Base-by-base conservation (phyloP, 2,888 invertebrate species). In the Psococerastis gibbosa region DNA sequence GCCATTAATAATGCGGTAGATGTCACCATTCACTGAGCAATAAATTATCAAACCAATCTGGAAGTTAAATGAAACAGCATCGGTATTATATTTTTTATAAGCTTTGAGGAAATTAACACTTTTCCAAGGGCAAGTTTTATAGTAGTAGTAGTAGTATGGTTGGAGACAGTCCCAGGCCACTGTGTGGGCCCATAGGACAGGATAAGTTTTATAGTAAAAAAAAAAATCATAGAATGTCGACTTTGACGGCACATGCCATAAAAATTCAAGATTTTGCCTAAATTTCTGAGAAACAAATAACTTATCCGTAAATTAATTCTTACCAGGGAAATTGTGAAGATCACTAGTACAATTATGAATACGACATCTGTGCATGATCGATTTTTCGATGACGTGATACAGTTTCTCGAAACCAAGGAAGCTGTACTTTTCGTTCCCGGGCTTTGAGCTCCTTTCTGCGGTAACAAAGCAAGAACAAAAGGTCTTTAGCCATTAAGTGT, bases 1-100 rank as follows among this genome's bases (percentile, higher is more conserved):
- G 6, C 76, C 77, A 52, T 71, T 66, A 33, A 73, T 57, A 17
- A 75, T 59, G 15, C 75, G 62, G 50, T 64, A 63, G 22, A 72
- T 61, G 54, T 75, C 69, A 1, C 74, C 73, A 49, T 69, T 58
- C 32, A 51, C 52, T 43, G 67, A 49, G 54, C 70, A 65, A 49
- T 65, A 65, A 2, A 54, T 58, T 48, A 67, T 51, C 35, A 61
- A 53, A 17, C 50, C 57, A 44, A 61, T 48, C 65, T 63, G 52
- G 46, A 53, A 50, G 49, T n/a, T n/a, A n/a, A n/a, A n/a, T n/a
- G n/a, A n/a, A n/a, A n/a, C n/a, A n/a, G n/a, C n/a, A n/a, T n/a
- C n/a, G n/a, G n/a, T n/a, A n/a, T n/a, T n/a, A n/a, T n/a, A n/a
- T n/a, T n/a, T n/a, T n/a, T n/a, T n/a, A n/a, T n/a, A n/a, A n/a